A percentile compares a stretch with the other conserved stretches of the same genome.
These are phyloP conservation scores for Aphodius sticticus DNA, from an alignment of 2,888 invertebrate genomes.

Conservation along the genomic window DNA sequence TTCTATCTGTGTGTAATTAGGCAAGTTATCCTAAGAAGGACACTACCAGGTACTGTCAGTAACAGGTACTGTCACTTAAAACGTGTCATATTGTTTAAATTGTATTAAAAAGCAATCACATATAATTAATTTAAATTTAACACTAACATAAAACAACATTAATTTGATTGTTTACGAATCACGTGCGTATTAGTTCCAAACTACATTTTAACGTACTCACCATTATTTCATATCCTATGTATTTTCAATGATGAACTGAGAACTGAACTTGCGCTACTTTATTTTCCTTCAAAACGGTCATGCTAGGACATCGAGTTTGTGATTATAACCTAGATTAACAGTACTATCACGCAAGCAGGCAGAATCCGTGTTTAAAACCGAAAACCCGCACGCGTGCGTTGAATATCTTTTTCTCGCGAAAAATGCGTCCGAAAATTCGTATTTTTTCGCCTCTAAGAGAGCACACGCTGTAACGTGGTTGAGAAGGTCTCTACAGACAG, in stretches of 20 bases:
- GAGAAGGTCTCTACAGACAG: not conserved
- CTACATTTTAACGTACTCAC: constrained; percentile 44
- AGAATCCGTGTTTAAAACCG: not conserved
- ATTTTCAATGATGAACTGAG: constrained; percentile 44
- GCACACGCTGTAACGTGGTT: not conserved
- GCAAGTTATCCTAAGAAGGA: too few relatives aligned
- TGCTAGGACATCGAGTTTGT: not conserved
- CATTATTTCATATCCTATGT: constrained; percentile 55
- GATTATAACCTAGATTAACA: not conserved
- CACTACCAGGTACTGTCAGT: too few relatives aligned
- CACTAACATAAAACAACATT: too few relatives aligned
- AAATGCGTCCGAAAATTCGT: too few relatives aligned
- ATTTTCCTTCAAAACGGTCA: not conserved
- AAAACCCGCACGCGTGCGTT: not conserved
- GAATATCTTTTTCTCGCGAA: too few relatives aligned
- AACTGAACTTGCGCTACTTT: constrained; percentile 23
- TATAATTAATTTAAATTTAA: too few relatives aligned
- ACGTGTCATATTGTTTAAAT: too few relatives aligned
- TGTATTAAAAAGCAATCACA: too few relatives aligned
- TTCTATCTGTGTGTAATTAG: too few relatives aligned
- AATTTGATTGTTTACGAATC: not conserved
- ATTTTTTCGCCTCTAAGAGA: not conserved
- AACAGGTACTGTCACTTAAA: too few relatives aligned
- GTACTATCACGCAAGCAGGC: not conserved
- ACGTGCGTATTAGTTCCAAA: not conserved